Evolutionary conservation across 2,797 vertebrate genomes (phyloP), one percentile per base, ranked within the genome.

Genomic region (Eptatretus atami): DNA sequence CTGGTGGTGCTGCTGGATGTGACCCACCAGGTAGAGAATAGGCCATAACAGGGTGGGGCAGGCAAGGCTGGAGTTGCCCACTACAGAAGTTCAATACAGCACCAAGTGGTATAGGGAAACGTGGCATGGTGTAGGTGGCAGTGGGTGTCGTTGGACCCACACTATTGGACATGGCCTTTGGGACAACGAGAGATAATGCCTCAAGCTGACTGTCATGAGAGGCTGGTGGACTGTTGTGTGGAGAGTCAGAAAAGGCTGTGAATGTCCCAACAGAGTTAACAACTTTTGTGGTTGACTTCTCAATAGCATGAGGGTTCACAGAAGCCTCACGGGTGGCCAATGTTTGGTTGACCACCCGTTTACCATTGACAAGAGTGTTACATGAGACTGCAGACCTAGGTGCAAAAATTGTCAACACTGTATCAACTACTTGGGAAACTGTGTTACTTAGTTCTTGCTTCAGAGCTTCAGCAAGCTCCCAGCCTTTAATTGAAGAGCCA

Each of bases 11-110:
- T n/a, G 10, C 11, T 25, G 25, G n/a, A 25, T 61, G 57, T n/a
- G n/a, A 25, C n/a, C n/a, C 25, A 12, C n/a, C n/a, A n/a, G n/a
- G 57, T 25, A 61, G 57, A 25, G 57, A 25, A 12, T n/a, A 61
- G 57, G 57, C 57, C 57, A 61, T 61, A 10, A 61, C n/a, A n/a
- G 57, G 57, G 57, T 61, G 57, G n/a, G 57, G 57, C n/a, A 61
- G 57, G 11, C 57, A 61, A n/a, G 57, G 57, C n/a, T n/a, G 25
- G 57, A n/a, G 25, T 12, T 25, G n/a, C 57, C 25, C n/a, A 25
- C 57, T 25, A 61, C 57, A 61, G 57, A 61, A 61, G 57, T 25
- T 61, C 57, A 61, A n/a, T 25, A 25, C n/a, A 12, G n/a, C 57
- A 44, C 31, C 31, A 44, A 44, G 31, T 5, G 31, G 31, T 44